Percentiles rank a stretch among this genome's conserved stretches.
phyloP scores from a whole-genome alignment of 35 echinoderm and acorn worm genomes.

The Ptychodera flava region DNA sequence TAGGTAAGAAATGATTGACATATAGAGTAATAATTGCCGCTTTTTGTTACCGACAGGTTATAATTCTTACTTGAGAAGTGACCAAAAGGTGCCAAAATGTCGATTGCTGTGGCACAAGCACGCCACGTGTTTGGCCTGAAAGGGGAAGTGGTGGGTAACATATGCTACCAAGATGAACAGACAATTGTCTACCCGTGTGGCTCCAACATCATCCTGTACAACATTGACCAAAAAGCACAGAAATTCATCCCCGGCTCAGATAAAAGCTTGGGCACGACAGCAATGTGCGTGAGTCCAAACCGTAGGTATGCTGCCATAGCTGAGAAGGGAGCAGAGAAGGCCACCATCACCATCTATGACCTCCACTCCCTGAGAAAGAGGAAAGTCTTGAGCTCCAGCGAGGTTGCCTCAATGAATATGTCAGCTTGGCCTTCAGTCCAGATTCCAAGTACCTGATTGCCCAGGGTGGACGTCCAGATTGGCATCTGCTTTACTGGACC shows the following conservation, averaged over 20 bases:
- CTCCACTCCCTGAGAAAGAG: conserved; percentile 83
- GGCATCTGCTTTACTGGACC: conserved; percentile 97
- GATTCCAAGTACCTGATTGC: conserved; percentile 99
- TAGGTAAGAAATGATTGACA: too few relatives aligned
- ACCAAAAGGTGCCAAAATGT: conserved; percentile 49
- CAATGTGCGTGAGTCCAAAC: conserved; percentile 98
- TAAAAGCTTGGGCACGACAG: conserved; percentile 81
- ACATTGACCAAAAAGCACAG: conserved; percentile 98
- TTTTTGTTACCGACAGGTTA: too few relatives aligned
- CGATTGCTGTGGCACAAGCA: conserved; percentile 76
- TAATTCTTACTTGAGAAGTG: neutral
- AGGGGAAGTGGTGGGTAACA: conserved; percentile 85
- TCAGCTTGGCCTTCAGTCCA: conserved; percentile 91
- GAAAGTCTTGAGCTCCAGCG: conserved; percentile 81
- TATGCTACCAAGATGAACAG: conserved; percentile 96
- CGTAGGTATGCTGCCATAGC: conserved; percentile 87
- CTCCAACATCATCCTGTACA: conserved; percentile 92
- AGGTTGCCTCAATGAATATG: conserved; percentile 86
- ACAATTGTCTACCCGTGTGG: conserved; percentile 96
- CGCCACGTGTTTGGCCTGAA: conserved; percentile 95
- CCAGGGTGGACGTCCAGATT: conserved; percentile 87
- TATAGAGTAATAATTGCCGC: too few relatives aligned
- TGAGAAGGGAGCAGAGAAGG: conserved; percentile 86
- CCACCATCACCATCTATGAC: conserved; percentile 92
- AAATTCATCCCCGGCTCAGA: conserved; percentile 96